Evolutionary conservation across 2,797 vertebrate genomes (phyloP).

Genomic region (Eidolon dupreanum): DNA sequence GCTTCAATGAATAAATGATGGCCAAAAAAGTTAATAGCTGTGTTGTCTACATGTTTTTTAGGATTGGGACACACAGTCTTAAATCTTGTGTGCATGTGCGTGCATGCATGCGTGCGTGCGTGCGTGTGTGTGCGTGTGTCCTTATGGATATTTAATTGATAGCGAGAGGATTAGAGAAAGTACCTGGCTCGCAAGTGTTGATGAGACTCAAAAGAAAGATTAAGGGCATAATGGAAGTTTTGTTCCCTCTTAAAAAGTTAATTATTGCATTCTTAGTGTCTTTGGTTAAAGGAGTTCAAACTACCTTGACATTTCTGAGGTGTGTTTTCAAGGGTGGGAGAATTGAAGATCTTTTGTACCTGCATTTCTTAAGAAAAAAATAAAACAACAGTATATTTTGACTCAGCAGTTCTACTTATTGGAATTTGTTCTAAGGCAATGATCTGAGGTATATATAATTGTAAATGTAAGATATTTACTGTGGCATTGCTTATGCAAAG

Average conservation of each 20-base stretch:
- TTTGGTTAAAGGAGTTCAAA: neutral
- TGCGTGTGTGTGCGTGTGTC: neutral
- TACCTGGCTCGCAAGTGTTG: neutral
- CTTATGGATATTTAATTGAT: neutral
- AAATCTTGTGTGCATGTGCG: neutral
- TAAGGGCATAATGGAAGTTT: neutral
- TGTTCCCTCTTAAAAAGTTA: neutral
- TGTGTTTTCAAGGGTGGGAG: neutral
- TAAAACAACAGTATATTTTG: neutral
- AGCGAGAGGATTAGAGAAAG: neutral
- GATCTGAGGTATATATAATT: neutral
- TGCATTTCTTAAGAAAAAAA: neutral
- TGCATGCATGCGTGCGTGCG: neutral
- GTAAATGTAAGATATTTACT: neutral
- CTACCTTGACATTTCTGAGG: neutral
- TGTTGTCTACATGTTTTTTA: neutral
- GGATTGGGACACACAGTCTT: neutral
- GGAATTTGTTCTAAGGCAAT: constrained; percentile 47
- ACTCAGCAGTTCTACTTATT: neutral
- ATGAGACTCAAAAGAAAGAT: neutral
- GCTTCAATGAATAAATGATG: neutral
- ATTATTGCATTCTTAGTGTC: neutral
- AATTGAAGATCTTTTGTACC: neutral
- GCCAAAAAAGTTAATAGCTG: neutral
- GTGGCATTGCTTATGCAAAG: neutral